Base-by-base conservation (phyloP, 2,113 vertebrate species). In the Thomomys bottae region DNA sequence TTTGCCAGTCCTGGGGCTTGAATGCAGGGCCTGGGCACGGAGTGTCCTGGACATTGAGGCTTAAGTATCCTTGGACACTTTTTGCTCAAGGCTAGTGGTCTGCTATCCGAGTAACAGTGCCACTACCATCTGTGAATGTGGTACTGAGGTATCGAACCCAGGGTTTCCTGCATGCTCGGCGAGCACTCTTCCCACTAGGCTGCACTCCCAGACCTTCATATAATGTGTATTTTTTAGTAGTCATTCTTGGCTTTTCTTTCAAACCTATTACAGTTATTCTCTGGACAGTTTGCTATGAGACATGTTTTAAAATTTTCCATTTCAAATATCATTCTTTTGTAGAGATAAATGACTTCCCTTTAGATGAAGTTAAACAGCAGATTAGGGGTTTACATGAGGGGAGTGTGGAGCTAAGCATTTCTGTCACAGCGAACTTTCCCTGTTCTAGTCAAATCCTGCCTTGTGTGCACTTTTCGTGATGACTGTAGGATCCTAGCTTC, bases 401-500 rank as follows among this genome's bases (percentile, higher is more conserved):
- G 10, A 61, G 28, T 84, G 77, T 85, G 79, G 77, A 90, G 73
- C 26, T 90, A 77, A 83, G 32, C 78, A 94, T 63, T 87, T 42
- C 93, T 94, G 1, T 66, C 61, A 20, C n/a, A 83, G 26, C 26
- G 0, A 34, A 38, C 80, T 92, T 78, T 81, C 7, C 4, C 54
- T 57, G 7, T 75, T 95, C 82, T 66, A 93, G 63, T 95, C 68
- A 94, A 93, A 57, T 93, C 90, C 94, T 94, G 87, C 64, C 92
- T 97, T 95, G 88, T 92, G 54, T 85, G 94, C 18, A 40, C 34
- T 85, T 70, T 68, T 5, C 10, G 40, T 73, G 73, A 26, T 93
- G 94, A 95, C 40, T 95, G 61, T 68, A 14, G 34, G 63, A 94
- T 96, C 92, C 95, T 90, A 95, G 78, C 83, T 88, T 84, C 42